Base-by-base conservation (phyloP, 2,888 invertebrate genomes). In the Erebia epiphron region DNA sequence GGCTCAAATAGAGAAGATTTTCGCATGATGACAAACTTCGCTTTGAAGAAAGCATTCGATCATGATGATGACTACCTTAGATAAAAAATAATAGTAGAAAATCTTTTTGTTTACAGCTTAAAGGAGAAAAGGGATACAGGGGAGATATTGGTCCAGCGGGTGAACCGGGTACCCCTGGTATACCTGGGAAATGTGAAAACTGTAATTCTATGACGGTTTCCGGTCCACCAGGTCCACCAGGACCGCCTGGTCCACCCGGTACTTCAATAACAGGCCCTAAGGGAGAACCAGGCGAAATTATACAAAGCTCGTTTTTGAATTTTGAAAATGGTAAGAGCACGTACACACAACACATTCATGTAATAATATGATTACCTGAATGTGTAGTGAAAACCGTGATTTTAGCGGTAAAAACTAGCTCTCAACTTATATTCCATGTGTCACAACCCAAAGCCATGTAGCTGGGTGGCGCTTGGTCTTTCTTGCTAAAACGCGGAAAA, bases 41-140 rank as follows among this genome's bases (percentile, higher is more conserved):
- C n/a, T n/a, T n/a, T n/a, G n/a, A n/a, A n/a, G n/a, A n/a, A n/a
- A n/a, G n/a, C n/a, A n/a, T n/a, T n/a, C n/a, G n/a, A n/a, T n/a
- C n/a, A n/a, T n/a, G n/a, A n/a, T n/a, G n/a, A n/a, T n/a, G n/a
- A n/a, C n/a, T n/a, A n/a, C n/a, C n/a, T n/a, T n/a, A 21, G 43
- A 43, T 43, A 10, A 43, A 9, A 46, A 26, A 46, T 3, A 35
- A 35, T 35, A 26, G 60, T 57, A 58, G 2, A 8, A 35, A 14
- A 13, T n/a, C 2, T 67, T 61, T 72, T 57, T 10, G 35, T 71
- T 16, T 46, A 57, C 71, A 91, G 91, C 54, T 84, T 1, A 90
- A 86, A 79, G 90, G 90, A 11, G 85, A 85, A 9, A 91, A 88
- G 75, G 90, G 90, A 10, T 84, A 86, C 3, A 77, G 73, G 50